A percentile compares a stretch with the other conserved stretches of the same genome.
These are phyloP conservation scores for Ceratotherium simum DNA, from an alignment of 2,113 vertebrate species.

Conservation along the genomic window DNA sequence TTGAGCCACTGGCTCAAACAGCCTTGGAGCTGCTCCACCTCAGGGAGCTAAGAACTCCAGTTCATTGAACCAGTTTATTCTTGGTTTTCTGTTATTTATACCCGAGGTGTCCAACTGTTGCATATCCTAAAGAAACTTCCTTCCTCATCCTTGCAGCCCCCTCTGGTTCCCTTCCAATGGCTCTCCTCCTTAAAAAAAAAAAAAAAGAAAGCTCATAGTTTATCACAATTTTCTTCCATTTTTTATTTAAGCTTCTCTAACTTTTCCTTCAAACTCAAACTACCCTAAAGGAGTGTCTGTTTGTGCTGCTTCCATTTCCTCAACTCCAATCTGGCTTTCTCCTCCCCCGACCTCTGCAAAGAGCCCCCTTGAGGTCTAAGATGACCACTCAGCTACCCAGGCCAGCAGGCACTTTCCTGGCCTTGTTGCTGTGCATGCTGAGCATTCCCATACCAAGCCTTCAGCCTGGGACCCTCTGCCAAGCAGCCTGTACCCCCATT, in stretches of 20 bases:
- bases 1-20: neutral
- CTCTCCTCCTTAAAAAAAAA: neutral
- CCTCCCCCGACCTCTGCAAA: neutral
- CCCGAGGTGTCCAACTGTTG: neutral
- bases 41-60: neutral
- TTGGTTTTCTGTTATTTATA: slow-evolving; percentile 3
- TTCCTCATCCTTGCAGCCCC: neutral
- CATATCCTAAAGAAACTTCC: neutral
- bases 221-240: neutral
- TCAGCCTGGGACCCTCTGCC: neutral
- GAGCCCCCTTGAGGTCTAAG: neutral
- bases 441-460: neutral
- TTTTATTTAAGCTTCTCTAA: neutral
- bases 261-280: neutral
- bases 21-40: neutral
- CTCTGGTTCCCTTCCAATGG: neutral
- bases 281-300: neutral
- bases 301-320: neutral
- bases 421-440: neutral
- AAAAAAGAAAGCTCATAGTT: neutral
- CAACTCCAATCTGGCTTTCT: neutral
- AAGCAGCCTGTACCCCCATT: neutral
- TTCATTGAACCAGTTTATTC: neutral
- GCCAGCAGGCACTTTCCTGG: neutral
- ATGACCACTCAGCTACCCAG: too few species aligned